Conservation (phyloP, 2,797 vertebrate genomes). For the Microctenopoma lineatum region DNA sequence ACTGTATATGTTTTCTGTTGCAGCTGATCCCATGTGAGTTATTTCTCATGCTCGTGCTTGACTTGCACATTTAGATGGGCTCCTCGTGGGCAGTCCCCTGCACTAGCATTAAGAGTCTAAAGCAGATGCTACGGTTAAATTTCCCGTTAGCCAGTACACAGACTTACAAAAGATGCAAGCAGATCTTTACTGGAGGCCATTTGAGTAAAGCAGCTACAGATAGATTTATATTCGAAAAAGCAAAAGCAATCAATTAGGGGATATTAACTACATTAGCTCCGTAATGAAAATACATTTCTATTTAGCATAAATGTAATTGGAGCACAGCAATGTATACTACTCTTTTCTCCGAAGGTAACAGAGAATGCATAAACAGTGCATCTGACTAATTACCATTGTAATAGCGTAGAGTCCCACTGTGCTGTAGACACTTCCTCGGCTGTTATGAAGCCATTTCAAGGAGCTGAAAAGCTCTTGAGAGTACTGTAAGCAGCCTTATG, state of each 20-base stretch:
- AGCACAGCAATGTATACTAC: slow-evolving; percentile 13
- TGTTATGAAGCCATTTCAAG: slow-evolving; percentile 51
- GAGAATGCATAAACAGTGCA: slow-evolving; percentile 36
- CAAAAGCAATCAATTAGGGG: slow-evolving; percentile 11
- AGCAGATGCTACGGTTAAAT: neutral
- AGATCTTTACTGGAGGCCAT: neutral
- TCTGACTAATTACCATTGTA: slow-evolving; percentile 58
- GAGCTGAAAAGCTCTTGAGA: slow-evolving; percentile 50
- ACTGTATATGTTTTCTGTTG: neutral
- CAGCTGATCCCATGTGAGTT: neutral
- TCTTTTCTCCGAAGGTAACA: slow-evolving; percentile 19
- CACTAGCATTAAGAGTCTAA: slow-evolving; percentile 3
- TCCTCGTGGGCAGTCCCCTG: neutral
- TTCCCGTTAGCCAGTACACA: slow-evolving; percentile 10
- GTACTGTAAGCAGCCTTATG: slow-evolving; percentile 26
- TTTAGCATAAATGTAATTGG: slow-evolving; percentile 32
- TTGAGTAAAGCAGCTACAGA: slow-evolving; percentile 1
- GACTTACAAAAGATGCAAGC: slow-evolving; percentile 9
- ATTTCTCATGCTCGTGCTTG: neutral
- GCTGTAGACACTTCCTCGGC: slow-evolving; percentile 37
- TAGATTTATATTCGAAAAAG: slow-evolving; percentile 17
- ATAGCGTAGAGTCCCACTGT: slow-evolving; percentile 26
- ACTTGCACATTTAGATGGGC: neutral
- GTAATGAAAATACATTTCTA: slow-evolving; percentile 40
- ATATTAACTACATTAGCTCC: slow-evolving; percentile 29